Conservation (phyloP, 2,888 invertebrate genomes). For the Apotomis capreana region DNA sequence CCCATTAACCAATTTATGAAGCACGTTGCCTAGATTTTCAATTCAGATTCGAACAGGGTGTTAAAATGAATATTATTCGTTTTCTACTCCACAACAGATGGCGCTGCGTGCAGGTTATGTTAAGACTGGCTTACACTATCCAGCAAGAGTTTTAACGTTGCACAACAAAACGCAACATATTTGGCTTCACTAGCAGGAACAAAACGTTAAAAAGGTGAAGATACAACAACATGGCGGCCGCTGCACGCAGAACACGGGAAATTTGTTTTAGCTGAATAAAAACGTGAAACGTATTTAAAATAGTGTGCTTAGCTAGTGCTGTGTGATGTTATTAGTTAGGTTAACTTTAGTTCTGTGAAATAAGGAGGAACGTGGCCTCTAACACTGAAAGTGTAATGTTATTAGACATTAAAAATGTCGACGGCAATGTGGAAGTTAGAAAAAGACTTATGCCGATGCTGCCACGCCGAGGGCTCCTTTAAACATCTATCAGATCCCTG, state of each 20-base stretch:
- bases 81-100: slow-evolving; percentile 26
- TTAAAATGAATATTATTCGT: too few relatives aligned
- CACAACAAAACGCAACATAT: slow-evolving; percentile 1
- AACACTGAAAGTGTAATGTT: slow-evolving; percentile 38
- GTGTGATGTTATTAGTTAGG: slow-evolving; percentile 31
- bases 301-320: slow-evolving; percentile 22
- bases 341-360: slow-evolving; percentile 11
- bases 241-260: slow-evolving; percentile 10
- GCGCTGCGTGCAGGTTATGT: not conserved
- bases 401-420: slow-evolving; percentile 55
- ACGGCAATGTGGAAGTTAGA: slow-evolving; percentile 60
- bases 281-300: slow-evolving; percentile 17
- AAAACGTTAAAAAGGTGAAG: slow-evolving; percentile 18
- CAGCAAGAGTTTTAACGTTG: not conserved
- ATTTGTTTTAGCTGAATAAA: slow-evolving; percentile 18
- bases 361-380: slow-evolving; percentile 2
- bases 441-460: slow-evolving; percentile 70
- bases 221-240: slow-evolving; percentile 41
- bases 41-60: too few relatives aligned
- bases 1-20: too few relatives aligned
- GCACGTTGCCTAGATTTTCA: too few relatives aligned
- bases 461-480: slow-evolving; percentile 67
- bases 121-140: slow-evolving; percentile 1
- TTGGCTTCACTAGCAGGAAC: not conserved
- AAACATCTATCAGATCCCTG: slow-evolving; percentile 59